phyloP scores from a whole-genome alignment of 2,888 invertebrate genomes.

The Caenorhabditis japonica region DNA sequence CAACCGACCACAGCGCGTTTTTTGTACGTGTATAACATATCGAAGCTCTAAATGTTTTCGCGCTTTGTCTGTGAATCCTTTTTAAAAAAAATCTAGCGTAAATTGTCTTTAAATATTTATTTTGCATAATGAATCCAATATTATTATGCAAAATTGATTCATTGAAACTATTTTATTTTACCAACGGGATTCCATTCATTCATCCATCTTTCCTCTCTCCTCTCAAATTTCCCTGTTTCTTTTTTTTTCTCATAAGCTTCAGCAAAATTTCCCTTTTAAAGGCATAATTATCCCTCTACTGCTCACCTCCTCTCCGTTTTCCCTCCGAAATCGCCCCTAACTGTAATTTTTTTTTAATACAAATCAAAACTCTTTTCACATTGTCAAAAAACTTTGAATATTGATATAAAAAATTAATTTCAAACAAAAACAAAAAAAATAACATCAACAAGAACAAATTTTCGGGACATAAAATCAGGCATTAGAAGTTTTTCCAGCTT shows the following conservation, averaged over 20 bases:
- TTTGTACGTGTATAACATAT: slow-evolving; percentile 40
- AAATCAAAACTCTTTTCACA: slow-evolving; percentile 17
- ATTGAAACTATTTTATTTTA: not conserved
- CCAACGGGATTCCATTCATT: not conserved
- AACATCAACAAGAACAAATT: slow-evolving; percentile 9
- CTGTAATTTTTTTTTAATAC: slow-evolving; percentile 34
- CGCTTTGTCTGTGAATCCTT: not conserved
- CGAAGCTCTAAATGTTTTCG: too few species aligned
- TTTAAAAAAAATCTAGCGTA: not conserved
- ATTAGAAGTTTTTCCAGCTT: slow-evolving; percentile 50
- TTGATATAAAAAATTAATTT: not conserved
- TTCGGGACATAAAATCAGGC: slow-evolving; percentile 28
- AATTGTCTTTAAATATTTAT: too few species aligned
- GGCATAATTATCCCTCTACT: not conserved
- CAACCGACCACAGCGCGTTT: slow-evolving; percentile 25
- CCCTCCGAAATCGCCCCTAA: not conserved
- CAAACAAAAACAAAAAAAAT: slow-evolving; percentile 12
- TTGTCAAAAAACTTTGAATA: not conserved
- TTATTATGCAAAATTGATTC: too few species aligned
- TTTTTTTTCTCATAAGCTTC: too few species aligned
- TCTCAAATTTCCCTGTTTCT: slow-evolving; percentile 1
- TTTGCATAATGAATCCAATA: not conserved
- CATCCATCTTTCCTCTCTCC: not conserved
- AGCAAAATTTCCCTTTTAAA: too few species aligned
- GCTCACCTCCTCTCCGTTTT: not conserved